phyloP scores from a whole-genome alignment of 2,888 invertebrate genomes.

The Cryptus armator region DNA sequence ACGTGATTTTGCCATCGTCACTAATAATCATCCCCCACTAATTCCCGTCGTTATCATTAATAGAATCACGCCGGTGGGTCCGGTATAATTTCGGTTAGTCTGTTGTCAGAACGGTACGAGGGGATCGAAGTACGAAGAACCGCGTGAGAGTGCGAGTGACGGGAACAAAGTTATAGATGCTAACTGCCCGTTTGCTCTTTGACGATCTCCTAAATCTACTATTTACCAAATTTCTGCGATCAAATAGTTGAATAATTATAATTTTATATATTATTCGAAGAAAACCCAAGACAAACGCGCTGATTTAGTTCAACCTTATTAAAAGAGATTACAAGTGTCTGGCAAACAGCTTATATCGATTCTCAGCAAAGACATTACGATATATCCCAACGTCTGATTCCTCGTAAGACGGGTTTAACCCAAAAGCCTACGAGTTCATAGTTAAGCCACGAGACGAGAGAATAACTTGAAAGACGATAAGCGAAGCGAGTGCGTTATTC shows the following conservation, averaged over 20 bases:
- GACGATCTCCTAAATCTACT: not conserved
- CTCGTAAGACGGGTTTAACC: no score
- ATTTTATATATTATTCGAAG: not conserved
- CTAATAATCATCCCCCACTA: constrained; percentile 62
- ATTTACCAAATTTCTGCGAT: not conserved
- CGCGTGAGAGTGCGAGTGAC: not conserved
- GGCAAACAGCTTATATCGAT: no score
- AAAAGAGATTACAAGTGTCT: no score
- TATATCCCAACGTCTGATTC: no score
- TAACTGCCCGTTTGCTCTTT: constrained; percentile 8
- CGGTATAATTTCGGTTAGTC: constrained; percentile 44
- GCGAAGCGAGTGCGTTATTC: no score
- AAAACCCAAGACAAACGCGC: no score
- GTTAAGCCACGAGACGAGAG: no score
- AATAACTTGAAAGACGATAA: no score
- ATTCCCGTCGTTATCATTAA: constrained; percentile 62
- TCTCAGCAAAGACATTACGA: no score
- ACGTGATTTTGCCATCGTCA: constrained; percentile 61
- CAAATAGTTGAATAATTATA: not conserved
- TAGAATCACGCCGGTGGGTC: constrained; percentile 42
- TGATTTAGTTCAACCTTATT: no score
- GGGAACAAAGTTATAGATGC: not conserved
- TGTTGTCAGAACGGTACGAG: constrained; percentile 24
- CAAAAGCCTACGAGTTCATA: no score
- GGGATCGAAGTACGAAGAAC: constrained; percentile 11